These are phyloP conservation scores for Xylota sylvarum DNA, from an alignment of 2,888 invertebrate genomes.

Conservation along the genomic window DNA sequence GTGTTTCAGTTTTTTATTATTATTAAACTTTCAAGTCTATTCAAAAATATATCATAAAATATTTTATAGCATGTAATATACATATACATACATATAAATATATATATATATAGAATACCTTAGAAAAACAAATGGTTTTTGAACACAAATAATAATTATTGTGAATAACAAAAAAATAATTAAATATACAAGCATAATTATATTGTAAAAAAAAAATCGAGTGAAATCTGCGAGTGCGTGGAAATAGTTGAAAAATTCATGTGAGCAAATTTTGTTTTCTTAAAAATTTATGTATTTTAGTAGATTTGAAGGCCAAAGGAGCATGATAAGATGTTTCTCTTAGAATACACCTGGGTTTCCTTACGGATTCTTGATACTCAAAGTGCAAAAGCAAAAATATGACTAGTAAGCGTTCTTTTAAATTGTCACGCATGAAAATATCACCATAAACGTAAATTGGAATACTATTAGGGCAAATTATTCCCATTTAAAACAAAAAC, in stretches of 20 bases:
- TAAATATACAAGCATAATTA: neutral
- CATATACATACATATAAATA: neutral
- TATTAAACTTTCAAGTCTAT: constrained; percentile 26
- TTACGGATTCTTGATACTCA: too few species aligned
- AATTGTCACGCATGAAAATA: too few species aligned
- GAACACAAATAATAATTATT: constrained; percentile 14
- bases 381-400: too few species aligned
- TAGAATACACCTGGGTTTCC: too few species aligned
- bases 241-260: constrained; percentile 18
- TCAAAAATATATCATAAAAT: constrained; percentile 38
- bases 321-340: too few species aligned
- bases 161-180: constrained; percentile 3
- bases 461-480: too few species aligned
- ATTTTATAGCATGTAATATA: constrained; percentile 39
- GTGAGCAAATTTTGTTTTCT: neutral
- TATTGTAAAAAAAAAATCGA: constrained; percentile 29
- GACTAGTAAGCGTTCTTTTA: too few species aligned
- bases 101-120: constrained; percentile 17
- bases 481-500: too few species aligned
- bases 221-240: constrained; percentile 24
- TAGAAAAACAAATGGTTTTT: constrained; percentile 27
- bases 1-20: constrained; percentile 2
- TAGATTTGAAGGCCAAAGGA: too few species aligned
- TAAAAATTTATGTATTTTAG: too few species aligned
- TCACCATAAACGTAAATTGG: too few species aligned